phyloP scores from a whole-genome alignment of 1,140 invertebrate species.

The Cardiocondyla obscurior region DNA sequence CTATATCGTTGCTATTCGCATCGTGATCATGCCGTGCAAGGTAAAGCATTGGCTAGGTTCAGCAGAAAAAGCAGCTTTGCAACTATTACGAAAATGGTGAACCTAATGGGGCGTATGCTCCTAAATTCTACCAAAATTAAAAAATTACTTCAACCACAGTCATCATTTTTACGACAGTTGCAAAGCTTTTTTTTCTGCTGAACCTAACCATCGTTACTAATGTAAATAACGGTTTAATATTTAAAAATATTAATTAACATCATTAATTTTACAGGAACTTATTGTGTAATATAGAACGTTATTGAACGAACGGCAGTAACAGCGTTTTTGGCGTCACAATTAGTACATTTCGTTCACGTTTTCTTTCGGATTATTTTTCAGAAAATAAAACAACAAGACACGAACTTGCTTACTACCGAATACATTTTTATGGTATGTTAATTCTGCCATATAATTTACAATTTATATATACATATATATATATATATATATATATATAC shows the following conservation, averaged over 20 bases:
- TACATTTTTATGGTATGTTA: constrained; percentile 47
- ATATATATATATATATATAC: background rate
- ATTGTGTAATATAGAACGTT: background rate
- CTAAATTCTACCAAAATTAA: too few species aligned
- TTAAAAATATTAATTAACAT: background rate
- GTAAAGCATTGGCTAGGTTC: too few species aligned
- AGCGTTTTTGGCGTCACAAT: background rate
- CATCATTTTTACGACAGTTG: too few species aligned
- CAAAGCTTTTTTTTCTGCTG: too few species aligned
- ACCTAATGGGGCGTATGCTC: too few species aligned
- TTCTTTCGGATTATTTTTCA: constrained; percentile 17
- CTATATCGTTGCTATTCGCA: too few species aligned
- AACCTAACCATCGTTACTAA: too few species aligned
- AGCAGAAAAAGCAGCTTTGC: too few species aligned
- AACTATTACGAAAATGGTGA: too few species aligned
- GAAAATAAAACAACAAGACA: background rate
- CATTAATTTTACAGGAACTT: background rate
- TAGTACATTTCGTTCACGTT: background rate
- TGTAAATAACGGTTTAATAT: too few species aligned
- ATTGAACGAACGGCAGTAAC: background rate
- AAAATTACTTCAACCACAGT: too few species aligned
- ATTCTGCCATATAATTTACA: background rate
- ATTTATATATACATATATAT: background rate
- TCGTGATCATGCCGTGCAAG: too few species aligned
- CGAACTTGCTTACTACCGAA: constrained; percentile 23